phyloP scores from a whole-genome alignment of 2,797 vertebrate genomes.

The Euthynnus affinis region DNA sequence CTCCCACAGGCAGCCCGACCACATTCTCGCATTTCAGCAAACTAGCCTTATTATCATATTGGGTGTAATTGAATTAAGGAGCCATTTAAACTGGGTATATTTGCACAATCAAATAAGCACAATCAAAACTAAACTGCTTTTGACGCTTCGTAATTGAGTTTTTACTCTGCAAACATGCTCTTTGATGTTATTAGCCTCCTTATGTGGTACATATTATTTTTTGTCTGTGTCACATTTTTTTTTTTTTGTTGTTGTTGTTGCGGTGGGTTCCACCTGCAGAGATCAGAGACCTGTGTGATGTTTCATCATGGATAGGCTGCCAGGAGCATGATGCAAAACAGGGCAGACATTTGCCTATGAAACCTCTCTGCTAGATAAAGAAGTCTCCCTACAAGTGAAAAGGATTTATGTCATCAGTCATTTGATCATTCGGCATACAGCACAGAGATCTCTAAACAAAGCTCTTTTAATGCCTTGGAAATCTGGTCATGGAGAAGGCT shows the following conservation, averaged over 20 bases:
- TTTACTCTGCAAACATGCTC: conserved; percentile 47
- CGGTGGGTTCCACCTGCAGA: conserved; percentile 35
- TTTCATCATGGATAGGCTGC: conserved; percentile 36
- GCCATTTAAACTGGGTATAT: conserved; percentile 57
- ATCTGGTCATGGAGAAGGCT: neutral
- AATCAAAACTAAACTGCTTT: conserved; percentile 66
- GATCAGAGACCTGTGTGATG: conserved; percentile 42
- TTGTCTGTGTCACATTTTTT: conserved; percentile 11
- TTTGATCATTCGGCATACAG: conserved; percentile 16
- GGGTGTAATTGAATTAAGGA: conserved; percentile 79
- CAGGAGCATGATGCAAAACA: conserved; percentile 38
- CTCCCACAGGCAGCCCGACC: conserved; percentile 62
- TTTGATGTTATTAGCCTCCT: conserved; percentile 51
- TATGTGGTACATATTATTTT: conserved; percentile 21
- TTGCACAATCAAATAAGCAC: conserved; percentile 58
- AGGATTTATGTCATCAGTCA: conserved; percentile 5
- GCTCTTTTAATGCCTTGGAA: conserved; percentile 3
- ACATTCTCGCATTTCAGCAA: conserved; percentile 66
- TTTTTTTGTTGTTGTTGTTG: too few relatives aligned
- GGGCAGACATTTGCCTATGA: conserved; percentile 26
- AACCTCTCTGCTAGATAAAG: conserved; percentile 25
- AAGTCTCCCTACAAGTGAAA: conserved; percentile 20
- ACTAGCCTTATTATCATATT: conserved; percentile 75
- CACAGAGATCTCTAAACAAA: neutral
- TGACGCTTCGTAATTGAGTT: conserved; percentile 61